These are phyloP conservation scores for Onychomys torridus DNA, from an alignment of 2,797 vertebrate genomes.

Conservation along the genomic window DNA sequence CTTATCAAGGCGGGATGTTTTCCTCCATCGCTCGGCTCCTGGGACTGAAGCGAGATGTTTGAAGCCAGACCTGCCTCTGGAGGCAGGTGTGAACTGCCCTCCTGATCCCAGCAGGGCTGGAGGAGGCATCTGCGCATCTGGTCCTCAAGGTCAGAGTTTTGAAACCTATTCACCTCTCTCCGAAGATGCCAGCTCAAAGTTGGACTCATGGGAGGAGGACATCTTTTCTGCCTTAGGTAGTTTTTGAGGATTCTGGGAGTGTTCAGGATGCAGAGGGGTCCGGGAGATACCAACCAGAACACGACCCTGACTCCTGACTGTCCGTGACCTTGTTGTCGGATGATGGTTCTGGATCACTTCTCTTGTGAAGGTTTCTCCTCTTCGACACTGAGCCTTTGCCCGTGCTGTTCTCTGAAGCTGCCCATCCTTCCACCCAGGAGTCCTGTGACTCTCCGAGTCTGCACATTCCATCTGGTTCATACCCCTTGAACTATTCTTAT, in stretches of 20 bases:
- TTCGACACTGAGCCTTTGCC: not conserved
- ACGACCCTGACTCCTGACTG: not conserved
- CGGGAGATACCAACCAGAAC: not conserved
- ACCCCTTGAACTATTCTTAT: not conserved
- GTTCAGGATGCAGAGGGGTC: not conserved
- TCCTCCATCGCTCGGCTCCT: not conserved
- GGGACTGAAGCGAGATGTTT: conserved; percentile 87
- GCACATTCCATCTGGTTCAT: not conserved
- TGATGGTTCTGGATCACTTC: not conserved
- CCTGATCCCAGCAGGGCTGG: not conserved
- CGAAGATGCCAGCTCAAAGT: conserved; percentile 60
- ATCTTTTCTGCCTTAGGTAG: conserved; percentile 77
- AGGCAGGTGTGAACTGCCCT: conserved; percentile 45
- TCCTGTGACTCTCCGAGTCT: not conserved
- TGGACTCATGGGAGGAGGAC: conserved; percentile 77
- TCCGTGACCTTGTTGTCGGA: not conserved
- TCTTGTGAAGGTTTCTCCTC: not conserved
- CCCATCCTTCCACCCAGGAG: not conserved
- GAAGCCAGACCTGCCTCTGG: conserved; percentile 75
- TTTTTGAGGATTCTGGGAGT: conserved; percentile 61
- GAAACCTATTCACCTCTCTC: conserved; percentile 54
- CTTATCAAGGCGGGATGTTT: not conserved
- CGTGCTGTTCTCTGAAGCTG: not conserved
- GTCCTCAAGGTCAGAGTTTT: conserved; percentile 56
- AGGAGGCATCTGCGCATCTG: not conserved